Evolutionary conservation across 2,113 vertebrate species (phyloP), one percentile per base, ranked within the genome.

Genomic region (Oriolus oriolus): DNA sequence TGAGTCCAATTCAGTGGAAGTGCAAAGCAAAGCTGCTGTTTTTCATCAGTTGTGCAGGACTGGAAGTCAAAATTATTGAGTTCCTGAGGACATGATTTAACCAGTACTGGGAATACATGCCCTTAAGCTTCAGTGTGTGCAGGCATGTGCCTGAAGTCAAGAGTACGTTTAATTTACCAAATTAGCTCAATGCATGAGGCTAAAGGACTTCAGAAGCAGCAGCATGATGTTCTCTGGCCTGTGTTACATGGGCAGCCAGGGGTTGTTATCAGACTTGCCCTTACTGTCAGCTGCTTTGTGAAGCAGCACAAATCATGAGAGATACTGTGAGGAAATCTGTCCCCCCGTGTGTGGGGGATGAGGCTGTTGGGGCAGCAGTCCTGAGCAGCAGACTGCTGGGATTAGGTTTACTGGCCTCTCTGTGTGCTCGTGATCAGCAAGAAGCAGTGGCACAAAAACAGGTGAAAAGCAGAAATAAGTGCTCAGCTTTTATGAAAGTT

Each of bases 301-400:
- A 44, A 74, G 56, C 5, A 64, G 33, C 56, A 42, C 16, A 65
- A 54, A 50, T 22, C 41, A 4, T 2, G 31, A 9, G 71, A 39
- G 66, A 17, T 10, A 5, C 16, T 41, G 50, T 20, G 63, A 65
- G 75, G 79, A 80, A 73, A 82, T 39, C 49, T 47, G 3, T 37
- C 10, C 35, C 15, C 23, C 0, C 0, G 16, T 6, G 10, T 11
- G 13, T 11, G 20, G 13, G 37, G 56, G 59, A 16, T 10, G 39
- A 26, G 31, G 42, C 7, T 41, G 18, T 13, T n/a, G 79, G 88
- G 56, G 39, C 50, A 39, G 28, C 0, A 8, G 18, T 22, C 30
- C 50, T n/a, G 35, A 49, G 35, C 45, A 41, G 39, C 16, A 39
- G 23, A 7, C 17, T 44, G 63, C n/a, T n/a, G 45, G 53, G 39